A percentile compares a stretch with the other conserved stretches of the same genome.
Evolutionary conservation across 1,140 invertebrate genomes (phyloP).

Genomic region (Drosophila cardini): DNA sequence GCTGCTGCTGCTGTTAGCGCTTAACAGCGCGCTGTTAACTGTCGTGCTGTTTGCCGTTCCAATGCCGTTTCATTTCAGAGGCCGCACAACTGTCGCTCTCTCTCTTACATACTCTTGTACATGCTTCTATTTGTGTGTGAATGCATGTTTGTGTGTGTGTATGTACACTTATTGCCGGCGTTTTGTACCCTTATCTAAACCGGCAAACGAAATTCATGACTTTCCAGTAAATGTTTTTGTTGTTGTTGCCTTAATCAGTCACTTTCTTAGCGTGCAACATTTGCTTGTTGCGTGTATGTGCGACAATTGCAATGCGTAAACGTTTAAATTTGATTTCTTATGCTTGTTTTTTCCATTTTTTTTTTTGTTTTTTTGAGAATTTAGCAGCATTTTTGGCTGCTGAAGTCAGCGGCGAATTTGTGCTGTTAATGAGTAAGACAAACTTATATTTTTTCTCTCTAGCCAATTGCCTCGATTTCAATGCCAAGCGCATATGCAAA

Average conservation of each 20-base stretch:
- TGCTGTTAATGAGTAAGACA: conserved; percentile 43
- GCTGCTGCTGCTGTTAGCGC: conserved; percentile 12
- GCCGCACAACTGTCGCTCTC: background rate
- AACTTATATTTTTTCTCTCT: conserved; percentile 17
- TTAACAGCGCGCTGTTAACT: conserved; percentile 59
- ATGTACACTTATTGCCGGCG: conserved; percentile 51
- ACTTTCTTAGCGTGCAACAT: conserved; percentile 15
- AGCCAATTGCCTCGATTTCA: conserved; percentile 45
- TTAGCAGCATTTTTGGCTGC: conserved; percentile 43
- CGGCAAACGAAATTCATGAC: conserved; percentile 53
- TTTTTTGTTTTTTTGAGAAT: conserved; percentile 8
- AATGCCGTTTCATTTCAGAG: conserved; percentile 33
- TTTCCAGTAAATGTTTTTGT: background rate
- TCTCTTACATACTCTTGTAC: conserved; percentile 22
- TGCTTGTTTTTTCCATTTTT: too few species aligned
- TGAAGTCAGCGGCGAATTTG: conserved; percentile 46
- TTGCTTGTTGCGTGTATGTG: conserved; percentile 9
- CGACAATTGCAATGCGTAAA: conserved; percentile 5
- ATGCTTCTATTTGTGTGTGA: background rate
- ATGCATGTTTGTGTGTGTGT: background rate
- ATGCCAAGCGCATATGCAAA: conserved; percentile 64
- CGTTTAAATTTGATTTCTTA: conserved; percentile 7
- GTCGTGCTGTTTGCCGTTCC: conserved; percentile 33
- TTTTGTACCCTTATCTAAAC: conserved; percentile 68
- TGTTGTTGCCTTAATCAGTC: conserved; percentile 48